phyloP scores from a whole-genome alignment of 2,888 invertebrate genomes.

The Heliconius hortense region DNA sequence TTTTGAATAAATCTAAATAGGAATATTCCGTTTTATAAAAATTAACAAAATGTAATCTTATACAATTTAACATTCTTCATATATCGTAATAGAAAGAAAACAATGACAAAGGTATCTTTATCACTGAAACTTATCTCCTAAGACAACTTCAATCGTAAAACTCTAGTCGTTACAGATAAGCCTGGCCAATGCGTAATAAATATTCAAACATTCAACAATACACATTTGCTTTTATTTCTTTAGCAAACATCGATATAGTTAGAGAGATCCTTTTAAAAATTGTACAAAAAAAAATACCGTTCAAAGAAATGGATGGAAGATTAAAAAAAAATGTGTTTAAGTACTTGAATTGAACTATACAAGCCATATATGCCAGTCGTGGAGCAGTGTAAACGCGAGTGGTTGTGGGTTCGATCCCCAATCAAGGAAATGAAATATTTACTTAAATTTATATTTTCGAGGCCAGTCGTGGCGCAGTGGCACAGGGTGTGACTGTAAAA shows the following conservation, averaged over 20 bases:
- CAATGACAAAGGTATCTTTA: conserved; percentile 9
- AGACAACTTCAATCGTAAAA: conserved; percentile 13
- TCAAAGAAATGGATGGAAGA: neutral
- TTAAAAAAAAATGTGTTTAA: neutral
- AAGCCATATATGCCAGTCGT: too few relatives aligned
- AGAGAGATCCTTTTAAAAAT: neutral
- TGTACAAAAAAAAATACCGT: neutral
- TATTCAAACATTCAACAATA: conserved; percentile 16
- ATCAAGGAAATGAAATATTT: too few relatives aligned
- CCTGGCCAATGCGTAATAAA: conserved; percentile 15
- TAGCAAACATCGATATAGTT: neutral
- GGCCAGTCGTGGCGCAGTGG: too few relatives aligned
- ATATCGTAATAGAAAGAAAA: neutral
- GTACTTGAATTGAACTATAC: neutral
- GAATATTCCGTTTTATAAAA: neutral
- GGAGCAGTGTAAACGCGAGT: too few relatives aligned
- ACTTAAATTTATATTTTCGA: too few relatives aligned
- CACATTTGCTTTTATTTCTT: conserved; percentile 13
- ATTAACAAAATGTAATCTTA: neutral
- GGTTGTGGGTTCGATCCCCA: too few relatives aligned
- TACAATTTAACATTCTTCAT: conserved; percentile 8
- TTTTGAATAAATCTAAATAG: too few relatives aligned
- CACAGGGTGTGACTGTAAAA: too few relatives aligned
- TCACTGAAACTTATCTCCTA: conserved; percentile 10
- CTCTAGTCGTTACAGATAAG: conserved; percentile 19